These are phyloP conservation scores for Stenolophus ochropezus DNA, from an alignment of 2,888 invertebrate species.

Conservation along the genomic window DNA sequence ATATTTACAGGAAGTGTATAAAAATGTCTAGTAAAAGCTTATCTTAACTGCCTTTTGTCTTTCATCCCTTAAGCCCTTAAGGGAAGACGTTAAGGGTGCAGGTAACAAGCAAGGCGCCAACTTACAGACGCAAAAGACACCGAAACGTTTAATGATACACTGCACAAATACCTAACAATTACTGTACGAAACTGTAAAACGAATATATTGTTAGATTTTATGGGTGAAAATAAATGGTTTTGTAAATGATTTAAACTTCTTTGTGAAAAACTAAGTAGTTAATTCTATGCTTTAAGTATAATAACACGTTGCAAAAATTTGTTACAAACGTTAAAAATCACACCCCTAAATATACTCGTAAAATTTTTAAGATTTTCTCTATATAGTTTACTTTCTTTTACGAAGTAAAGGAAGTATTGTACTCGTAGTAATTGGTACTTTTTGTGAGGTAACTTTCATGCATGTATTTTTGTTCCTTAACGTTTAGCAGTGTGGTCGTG, in stretches of 20 bases:
- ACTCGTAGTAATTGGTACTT: too few species aligned
- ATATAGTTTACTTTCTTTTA: too few species aligned
- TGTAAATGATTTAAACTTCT: not conserved
- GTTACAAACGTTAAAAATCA: too few species aligned
- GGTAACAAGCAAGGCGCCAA: not conserved
- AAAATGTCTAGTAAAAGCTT: too few species aligned
- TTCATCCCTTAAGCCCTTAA: not conserved
- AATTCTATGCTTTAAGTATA: not conserved
- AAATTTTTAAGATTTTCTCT: too few species aligned
- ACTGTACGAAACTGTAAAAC: not conserved
- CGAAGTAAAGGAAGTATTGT: too few species aligned
- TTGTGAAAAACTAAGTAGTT: not conserved
- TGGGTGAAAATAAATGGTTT: not conserved
- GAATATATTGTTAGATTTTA: not conserved
- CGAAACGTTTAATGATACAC: not conserved
- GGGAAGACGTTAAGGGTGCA: not conserved
- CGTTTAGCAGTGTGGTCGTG: too few species aligned
- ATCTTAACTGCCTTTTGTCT: not conserved
- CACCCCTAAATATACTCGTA: too few species aligned
- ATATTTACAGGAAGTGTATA: too few species aligned
- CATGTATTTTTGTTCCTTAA: too few species aligned
- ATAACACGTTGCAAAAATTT: not conserved
- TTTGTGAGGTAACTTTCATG: too few species aligned
- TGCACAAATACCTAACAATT: not conserved
- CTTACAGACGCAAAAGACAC: not conserved